Evolutionary conservation across 2,888 invertebrate genomes (phyloP).

Genomic region (Rhagonycha lutea): DNA sequence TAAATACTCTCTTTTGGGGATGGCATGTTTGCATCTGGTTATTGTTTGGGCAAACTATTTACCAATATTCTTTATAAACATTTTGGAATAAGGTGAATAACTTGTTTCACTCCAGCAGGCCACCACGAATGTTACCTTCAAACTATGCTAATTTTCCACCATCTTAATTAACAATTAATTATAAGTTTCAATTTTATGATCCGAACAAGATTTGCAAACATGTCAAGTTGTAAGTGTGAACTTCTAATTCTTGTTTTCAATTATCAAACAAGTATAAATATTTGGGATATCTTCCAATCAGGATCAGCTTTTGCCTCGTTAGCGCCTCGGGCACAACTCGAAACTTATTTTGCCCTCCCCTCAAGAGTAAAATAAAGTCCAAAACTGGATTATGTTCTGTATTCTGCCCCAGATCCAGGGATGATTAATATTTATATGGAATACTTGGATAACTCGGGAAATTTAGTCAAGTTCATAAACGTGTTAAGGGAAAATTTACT

Average conservation of each 20-base stretch:
- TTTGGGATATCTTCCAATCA: too few species aligned
- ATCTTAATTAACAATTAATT: slow-evolving; percentile 19
- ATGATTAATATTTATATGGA: too few species aligned
- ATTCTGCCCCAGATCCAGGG: too few species aligned
- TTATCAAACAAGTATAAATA: too few species aligned
- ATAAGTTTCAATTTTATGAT: neutral
- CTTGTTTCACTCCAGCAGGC: slow-evolving; percentile 25
- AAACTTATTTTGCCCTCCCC: too few species aligned
- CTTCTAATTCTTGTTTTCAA: neutral
- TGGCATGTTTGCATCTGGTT: slow-evolving; percentile 20
- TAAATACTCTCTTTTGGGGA: slow-evolving; percentile 20
- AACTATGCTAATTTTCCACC: slow-evolving; percentile 23
- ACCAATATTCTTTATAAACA: slow-evolving; percentile 17
- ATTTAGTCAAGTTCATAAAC: too few species aligned
- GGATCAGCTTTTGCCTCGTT: too few species aligned
- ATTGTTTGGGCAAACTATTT: slow-evolving; percentile 7
- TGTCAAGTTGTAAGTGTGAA: neutral
- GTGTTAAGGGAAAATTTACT: too few species aligned
- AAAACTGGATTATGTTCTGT: too few species aligned
- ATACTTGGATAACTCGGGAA: too few species aligned
- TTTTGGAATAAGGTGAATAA: slow-evolving; percentile 30
- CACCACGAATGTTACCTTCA: slow-evolving; percentile 23
- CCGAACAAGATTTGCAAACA: neutral
- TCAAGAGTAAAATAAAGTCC: too few species aligned
- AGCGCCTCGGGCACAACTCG: too few species aligned